phyloP scores from a whole-genome alignment of 2,888 invertebrate genomes.

The Timema podura region DNA sequence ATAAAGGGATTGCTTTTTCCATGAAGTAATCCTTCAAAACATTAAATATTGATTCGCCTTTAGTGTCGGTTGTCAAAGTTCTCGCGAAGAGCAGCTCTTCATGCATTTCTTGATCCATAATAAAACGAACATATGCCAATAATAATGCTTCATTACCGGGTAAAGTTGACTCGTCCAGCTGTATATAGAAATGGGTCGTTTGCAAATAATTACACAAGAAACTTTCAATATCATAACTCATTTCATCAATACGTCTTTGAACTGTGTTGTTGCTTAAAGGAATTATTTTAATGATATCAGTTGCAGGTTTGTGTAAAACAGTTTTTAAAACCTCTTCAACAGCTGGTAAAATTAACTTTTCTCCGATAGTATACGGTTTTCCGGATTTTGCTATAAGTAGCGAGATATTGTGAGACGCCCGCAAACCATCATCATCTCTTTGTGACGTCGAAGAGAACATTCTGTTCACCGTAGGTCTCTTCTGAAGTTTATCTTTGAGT shows the following conservation, averaged over 20 bases:
- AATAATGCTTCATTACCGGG: no score
- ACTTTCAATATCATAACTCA: constrained; percentile 38
- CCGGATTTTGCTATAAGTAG: constrained; percentile 38
- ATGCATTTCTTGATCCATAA: constrained; percentile 37
- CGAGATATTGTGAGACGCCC: constrained; percentile 35
- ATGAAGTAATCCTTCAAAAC: constrained; percentile 33
- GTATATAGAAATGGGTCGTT: constrained; percentile 40
- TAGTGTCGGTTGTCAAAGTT: constrained; percentile 41
- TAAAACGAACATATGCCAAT: constrained; percentile 15
- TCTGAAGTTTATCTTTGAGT: constrained; percentile 33
- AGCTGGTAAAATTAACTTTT: constrained; percentile 40
- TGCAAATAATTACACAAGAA: constrained; percentile 37
- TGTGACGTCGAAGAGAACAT: constrained; percentile 34
- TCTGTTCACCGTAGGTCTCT: constrained; percentile 30
- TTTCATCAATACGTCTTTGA: constrained; percentile 40
- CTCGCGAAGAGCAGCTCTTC: constrained; percentile 40
- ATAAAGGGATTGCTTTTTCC: constrained; percentile 34
- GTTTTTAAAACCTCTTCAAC: constrained; percentile 36
- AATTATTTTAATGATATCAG: constrained; percentile 38
- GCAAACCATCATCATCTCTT: constrained; percentile 33
- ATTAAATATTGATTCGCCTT: constrained; percentile 40
- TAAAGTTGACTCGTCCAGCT: constrained; percentile 42
- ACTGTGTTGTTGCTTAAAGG: constrained; percentile 39
- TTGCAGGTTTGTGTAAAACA: constrained; percentile 38
- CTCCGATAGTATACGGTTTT: constrained; percentile 36